Base-by-base conservation (phyloP, 2,797 vertebrate genomes). In the Calcarius lapponicus region DNA sequence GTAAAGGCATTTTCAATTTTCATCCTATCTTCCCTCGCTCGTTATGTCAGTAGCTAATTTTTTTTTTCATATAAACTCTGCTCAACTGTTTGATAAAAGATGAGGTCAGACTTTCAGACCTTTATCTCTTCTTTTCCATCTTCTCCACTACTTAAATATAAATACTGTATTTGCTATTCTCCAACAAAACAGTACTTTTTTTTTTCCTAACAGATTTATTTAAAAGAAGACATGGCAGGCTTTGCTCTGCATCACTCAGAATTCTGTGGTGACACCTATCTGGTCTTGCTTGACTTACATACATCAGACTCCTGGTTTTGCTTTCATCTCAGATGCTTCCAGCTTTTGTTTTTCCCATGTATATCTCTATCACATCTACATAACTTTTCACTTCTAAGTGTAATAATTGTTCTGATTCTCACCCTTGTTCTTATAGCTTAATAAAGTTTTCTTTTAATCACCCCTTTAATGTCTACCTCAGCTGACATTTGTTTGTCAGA, bases 1-100 rank as follows among this genome's bases (percentile, higher is more conserved):
- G 66, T 79, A 92, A 92, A 94, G 56, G 13, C 19, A 79, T 88
- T 95, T 92, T 94, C 80, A 71, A 57, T 93, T 96, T 92, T 57
- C 56, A 58, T 74, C 50, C 76, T 60, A 78, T 80, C 61, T 86
- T 91, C 24, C 64, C 45, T 88, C 10, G 7, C 50, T 50, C 13
- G 88, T 88, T 92, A 74, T 79, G 62, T 79, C 57, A 88, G 83
- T 36, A 94, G 88, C 54, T 76, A 32, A 5, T 83, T 89, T 88
- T 91, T 90, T 90, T 89, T 91, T 80, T 84, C 29, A 54, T 58
- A 86, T 61, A 90, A 88, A 81, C 57, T 86, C 61, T 88, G 19
- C 32, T 92, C 17, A 57, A 50, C 31, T 69, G 47, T 81, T 64
- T 69, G 58, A 88, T 92, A 80, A 95, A 94, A 95, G 74, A 64